Base-by-base conservation (phyloP, 2,113 vertebrate species). In the Arothron firmamentum region DNA sequence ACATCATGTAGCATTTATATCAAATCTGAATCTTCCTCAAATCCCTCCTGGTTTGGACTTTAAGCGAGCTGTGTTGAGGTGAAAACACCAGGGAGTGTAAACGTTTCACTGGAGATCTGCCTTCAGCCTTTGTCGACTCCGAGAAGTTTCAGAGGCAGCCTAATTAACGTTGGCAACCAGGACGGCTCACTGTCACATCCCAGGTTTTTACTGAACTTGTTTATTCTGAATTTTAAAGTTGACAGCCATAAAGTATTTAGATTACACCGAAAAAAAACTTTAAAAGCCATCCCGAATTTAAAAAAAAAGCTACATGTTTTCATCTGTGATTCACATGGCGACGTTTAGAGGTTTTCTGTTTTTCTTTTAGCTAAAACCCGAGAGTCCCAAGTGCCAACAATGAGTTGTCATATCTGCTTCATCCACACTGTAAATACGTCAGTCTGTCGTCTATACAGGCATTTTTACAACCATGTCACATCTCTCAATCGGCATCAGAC, bases 181-280 rank as follows among this genome's bases (percentile, higher is more conserved):
- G 41, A 5, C 5, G 1, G 11, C 25, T 52, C 6, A 11, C 28
- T 50, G 25, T 50, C 43, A 60, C 56, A 41, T 2, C 23, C 34
- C 12, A 10, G 21, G 12, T 51, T 49, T 49, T 18, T 20, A 19
- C 18, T 49, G 47, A 49, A 11, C 47, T 49, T 19, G n/a, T 19
- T 49, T 19, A 64, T 19, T 46, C 48, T 12, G 42, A 19, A 25
- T 14, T n/a, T 52, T 52, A 3, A 20, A 52, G 54, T 6, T 25
- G 38, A 71, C 8, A 0, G 17, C 10, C n/a, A 11, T 50, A 4
- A 59, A 72, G 28, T 65, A 51, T 51, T 59, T 9, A 64, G 52
- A 11, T 21, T 17, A 28, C 3, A 14, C 25, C 48, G 28, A 48
- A 42, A 15, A 2, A 17, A 62, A 62, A 49, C 43, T 31, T 42